Evolutionary conservation across 2,888 invertebrate genomes (phyloP).

Genomic region (Peribatodes rhomboidaria): DNA sequence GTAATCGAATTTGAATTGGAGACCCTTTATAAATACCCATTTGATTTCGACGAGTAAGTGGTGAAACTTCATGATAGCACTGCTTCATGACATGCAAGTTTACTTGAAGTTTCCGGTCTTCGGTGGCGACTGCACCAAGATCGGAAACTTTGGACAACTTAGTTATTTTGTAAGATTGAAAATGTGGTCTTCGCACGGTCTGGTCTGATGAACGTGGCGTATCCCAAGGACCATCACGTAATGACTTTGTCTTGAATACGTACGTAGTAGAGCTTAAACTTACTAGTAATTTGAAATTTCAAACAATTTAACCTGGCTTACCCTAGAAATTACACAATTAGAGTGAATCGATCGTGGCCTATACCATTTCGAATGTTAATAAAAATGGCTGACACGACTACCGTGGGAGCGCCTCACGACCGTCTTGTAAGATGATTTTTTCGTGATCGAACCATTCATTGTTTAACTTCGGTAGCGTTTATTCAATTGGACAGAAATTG

Average conservation of each 20-base stretch:
- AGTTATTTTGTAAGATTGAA: no score
- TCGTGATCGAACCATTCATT: slow-evolving; percentile 84
- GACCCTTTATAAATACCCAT: slow-evolving; percentile 10
- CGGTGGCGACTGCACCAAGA: no score
- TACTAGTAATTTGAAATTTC: no score
- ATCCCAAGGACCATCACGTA: no score
- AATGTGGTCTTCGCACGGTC: no score
- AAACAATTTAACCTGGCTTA: background rate
- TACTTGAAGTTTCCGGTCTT: background rate
- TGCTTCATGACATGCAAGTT: slow-evolving; percentile 7
- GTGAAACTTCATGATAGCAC: slow-evolving; percentile 7
- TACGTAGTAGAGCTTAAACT: no score
- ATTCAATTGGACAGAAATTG: slow-evolving; percentile 80
- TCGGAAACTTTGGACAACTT: no score
- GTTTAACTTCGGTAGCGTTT: slow-evolving; percentile 77
- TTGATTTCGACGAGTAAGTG: slow-evolving; percentile 12
- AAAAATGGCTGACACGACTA: slow-evolving; percentile 69
- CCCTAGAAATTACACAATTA: slow-evolving; percentile 23
- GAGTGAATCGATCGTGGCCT: slow-evolving; percentile 17
- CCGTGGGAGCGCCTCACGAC: slow-evolving; percentile 76
- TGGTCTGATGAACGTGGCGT: no score
- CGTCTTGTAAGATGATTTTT: slow-evolving; percentile 84
- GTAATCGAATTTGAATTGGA: slow-evolving; percentile 23
- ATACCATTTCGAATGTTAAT: slow-evolving; percentile 32
- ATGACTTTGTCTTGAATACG: no score